Evolutionary conservation across 2,113 vertebrate genomes (phyloP), one percentile per base, ranked within the genome.

Genomic region (Silurus meridionalis): DNA sequence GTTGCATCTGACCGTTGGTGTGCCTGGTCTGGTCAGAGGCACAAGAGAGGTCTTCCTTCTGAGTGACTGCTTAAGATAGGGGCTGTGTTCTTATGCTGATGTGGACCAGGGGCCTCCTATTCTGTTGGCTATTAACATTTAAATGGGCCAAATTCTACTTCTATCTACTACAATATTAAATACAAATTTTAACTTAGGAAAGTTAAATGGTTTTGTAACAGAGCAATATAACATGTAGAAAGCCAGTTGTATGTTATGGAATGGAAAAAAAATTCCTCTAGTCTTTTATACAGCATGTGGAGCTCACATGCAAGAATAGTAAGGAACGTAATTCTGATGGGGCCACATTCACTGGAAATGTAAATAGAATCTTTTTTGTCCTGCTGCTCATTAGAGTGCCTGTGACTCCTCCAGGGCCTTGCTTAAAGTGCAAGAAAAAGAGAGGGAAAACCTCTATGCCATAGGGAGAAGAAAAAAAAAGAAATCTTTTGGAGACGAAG

Each of bases 261-360:
- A 80, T 80, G 53, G 17, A 48, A 37, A 69, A 69, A 9, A 81
- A 82, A 86, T 82, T 86, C 85, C 79, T 86, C 37, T 64, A 53
- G 66, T 86, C 79, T 74, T 86, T 74, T 64, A 53, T 50, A 86
- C 4, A 74, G 50, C 69, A 60, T 77, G 67, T 86, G 58, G 61
- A 83, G 60, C 60, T 64, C 13, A 82, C 66, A 48, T 82, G 37
- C 19, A 74, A 64, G 63, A 87, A 89, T 86, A 48, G 50, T 80
- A 37, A 28, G 48, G 74, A 80, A 86, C 88, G 58, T 83, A 85
- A 87, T 86, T 89, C 81, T 52, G 77, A 83, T 80, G 83, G 61
- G 75, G 79, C 50, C 37, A 57, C 88, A 86, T 89, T 87, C 89
- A 87, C 84, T 88, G 53, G 67, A 89, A 89, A 89, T 90, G 89